Base-by-base conservation (phyloP, 2,113 vertebrate genomes). In the Australoheros scitulus region DNA sequence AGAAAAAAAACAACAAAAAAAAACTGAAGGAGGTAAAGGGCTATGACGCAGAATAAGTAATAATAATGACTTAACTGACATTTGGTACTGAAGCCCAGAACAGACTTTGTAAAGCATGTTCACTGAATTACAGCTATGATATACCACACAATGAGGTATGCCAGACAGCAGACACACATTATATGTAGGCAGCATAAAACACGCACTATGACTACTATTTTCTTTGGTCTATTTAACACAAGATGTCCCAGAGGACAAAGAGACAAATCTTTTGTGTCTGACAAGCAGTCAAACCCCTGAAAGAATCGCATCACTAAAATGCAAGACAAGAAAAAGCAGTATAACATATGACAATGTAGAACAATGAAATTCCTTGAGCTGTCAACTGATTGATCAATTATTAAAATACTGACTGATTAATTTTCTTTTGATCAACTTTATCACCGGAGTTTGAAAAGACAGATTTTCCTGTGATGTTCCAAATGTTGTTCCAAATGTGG, bases 1-100 rank as follows among this genome's bases (percentile, higher is more conserved):
- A 29, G 9, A 34, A 74, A 38, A 26, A 52, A 52, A 50, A 29
- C 22, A 74, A 38, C 22, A 52, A 52, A 50, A 64, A 38, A 55
- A 61, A 32, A 61, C 68, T 34, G 18, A 82, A 60, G 34, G 22
- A 81, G 70, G 47, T 83, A 81, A 89, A 83, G n/a, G 11, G 22
- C 56, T 82, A 68, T 47, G 61, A 82, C 86, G 77, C 59, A 86
- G 59, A 68, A 43, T 82, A 86, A 89, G 77, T 77, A 70, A 89
- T 88, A 86, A 85, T 81, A 80, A 88, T 81, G 61, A 76, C 70
- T 68, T 79, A 60, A 78, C 3, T 89, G 81, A 29, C 56, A 38
- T 84, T 83, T 81, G 61, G 61, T 75, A 34, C 63, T 56, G 36
- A 85, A 63, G 22, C 61, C 56, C 59, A 22, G 17, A 76, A 38